A percentile compares a stretch with the other conserved stretches of the same genome.
phyloP scores from a whole-genome alignment of 2,797 vertebrate genomes.

The Chanos chanos region DNA sequence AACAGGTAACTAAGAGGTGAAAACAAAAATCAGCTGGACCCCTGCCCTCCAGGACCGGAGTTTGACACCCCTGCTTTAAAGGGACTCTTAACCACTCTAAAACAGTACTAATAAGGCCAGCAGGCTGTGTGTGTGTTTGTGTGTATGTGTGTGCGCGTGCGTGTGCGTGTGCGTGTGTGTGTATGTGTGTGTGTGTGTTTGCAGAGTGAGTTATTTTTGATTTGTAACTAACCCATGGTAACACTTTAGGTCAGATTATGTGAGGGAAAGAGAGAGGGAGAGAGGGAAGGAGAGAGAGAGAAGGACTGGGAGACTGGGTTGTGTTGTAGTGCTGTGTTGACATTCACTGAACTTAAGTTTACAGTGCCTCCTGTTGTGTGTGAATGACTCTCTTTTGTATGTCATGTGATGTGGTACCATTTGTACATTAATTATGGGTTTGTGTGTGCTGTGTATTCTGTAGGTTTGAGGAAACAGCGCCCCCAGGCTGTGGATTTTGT shows the following conservation, averaged over 20 bases:
- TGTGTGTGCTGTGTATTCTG: neutral
- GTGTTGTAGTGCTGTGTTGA: too few species aligned
- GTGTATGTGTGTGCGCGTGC: slow-evolving; percentile 3
- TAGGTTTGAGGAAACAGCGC: slow-evolving; percentile 88
- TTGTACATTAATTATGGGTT: neutral
- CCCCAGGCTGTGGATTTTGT: slow-evolving; percentile 89
- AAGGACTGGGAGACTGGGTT: too few species aligned
- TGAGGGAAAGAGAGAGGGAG: neutral
- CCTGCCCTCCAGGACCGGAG: too few species aligned
- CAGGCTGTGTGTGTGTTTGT: slow-evolving; percentile 17
- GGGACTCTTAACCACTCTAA: slow-evolving; percentile 34
- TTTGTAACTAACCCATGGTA: neutral
- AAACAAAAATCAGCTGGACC: too few species aligned
- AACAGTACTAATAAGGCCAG: slow-evolving; percentile 40
- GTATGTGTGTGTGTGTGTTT: neutral
- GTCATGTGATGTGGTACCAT: neutral
- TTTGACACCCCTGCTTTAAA: neutral
- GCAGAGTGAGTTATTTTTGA: neutral
- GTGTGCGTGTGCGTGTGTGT: neutral
- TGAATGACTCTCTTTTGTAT: too few species aligned
- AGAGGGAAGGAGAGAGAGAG: too few species aligned
- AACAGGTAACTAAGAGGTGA: too few species aligned
- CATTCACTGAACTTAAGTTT: too few species aligned
- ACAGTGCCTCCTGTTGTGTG: too few species aligned
- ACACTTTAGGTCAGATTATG: too few species aligned